Conservation (phyloP, 1,140 invertebrate species). For the Danaus plexippus region DNA sequence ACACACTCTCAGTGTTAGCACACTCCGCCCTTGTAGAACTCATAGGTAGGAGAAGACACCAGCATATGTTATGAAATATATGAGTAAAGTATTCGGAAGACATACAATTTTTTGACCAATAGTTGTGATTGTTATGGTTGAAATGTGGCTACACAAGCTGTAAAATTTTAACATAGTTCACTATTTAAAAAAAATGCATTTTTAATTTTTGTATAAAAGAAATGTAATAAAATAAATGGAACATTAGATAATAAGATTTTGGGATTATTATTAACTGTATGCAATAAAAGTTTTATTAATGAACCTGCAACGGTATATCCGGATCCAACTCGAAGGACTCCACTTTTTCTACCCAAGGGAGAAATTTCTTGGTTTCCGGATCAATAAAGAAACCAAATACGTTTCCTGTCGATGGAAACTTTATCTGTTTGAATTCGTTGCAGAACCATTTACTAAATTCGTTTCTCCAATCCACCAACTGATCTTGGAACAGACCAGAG, state of each 20-base stretch:
- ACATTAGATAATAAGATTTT: too few species aligned
- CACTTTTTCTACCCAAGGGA: conserved; percentile 88
- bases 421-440: conserved; percentile 92
- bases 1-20: conserved; percentile 3
- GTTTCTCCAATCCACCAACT: conserved; percentile 87
- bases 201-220: neutral
- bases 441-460: conserved; percentile 93
- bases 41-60: too few species aligned
- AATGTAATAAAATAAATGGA: too few species aligned
- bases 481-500: conserved; percentile 91
- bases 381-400: conserved; percentile 95
- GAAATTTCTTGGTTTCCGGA: conserved; percentile 85
- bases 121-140: too few species aligned
- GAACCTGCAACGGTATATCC: conserved; percentile 88
- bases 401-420: conserved; percentile 86
- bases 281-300: conserved; percentile 7
- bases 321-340: conserved; percentile 85
- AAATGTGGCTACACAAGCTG: too few species aligned
- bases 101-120: too few species aligned
- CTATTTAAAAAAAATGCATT: neutral
- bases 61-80: too few species aligned
- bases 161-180: too few species aligned
- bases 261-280: too few species aligned
- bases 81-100: too few species aligned
- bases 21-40: too few species aligned